Percentiles rank a stretch among this genome's conserved stretches.
phyloP scores from a whole-genome alignment of 2,888 invertebrate genomes.

The Nemoura dubitans region DNA sequence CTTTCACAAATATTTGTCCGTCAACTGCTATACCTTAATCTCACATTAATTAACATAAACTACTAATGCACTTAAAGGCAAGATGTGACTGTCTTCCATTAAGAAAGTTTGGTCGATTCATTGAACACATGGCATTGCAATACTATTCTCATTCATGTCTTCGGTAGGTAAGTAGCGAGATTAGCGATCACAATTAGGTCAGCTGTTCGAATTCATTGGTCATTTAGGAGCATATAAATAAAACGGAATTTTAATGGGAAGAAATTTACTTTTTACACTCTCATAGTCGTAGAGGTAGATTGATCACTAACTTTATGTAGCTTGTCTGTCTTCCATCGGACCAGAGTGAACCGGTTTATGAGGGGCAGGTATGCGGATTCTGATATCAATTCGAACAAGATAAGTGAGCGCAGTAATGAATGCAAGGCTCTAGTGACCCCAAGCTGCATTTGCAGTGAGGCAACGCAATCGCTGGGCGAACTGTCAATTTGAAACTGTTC shows the following conservation, averaged over 20 bases:
- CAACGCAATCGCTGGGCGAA: no score
- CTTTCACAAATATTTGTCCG: not conserved
- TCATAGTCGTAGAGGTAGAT: no score
- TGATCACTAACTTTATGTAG: not conserved
- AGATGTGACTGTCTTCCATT: not conserved
- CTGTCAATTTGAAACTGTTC: no score
- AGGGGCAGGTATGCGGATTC: slow-evolving; percentile 5
- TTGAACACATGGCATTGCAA: slow-evolving; percentile 9
- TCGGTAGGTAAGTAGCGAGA: not conserved
- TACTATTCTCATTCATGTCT: not conserved
- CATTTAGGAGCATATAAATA: slow-evolving; percentile 4
- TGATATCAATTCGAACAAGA: not conserved
- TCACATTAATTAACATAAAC: slow-evolving; percentile 2
- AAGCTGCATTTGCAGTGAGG: no score
- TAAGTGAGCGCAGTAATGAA: not conserved
- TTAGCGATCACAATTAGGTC: not conserved
- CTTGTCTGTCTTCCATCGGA: not conserved
- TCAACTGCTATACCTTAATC: not conserved
- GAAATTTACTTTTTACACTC: slow-evolving; percentile 2
- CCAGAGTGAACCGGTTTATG: not conserved
- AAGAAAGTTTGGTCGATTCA: not conserved
- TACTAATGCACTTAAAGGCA: not conserved
- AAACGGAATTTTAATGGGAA: slow-evolving; percentile 7
- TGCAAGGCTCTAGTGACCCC: not conserved
- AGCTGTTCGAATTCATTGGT: not conserved